Base-by-base conservation (phyloP, 92 coral and sea anemone species). In the Scolanthus callimorphus region DNA sequence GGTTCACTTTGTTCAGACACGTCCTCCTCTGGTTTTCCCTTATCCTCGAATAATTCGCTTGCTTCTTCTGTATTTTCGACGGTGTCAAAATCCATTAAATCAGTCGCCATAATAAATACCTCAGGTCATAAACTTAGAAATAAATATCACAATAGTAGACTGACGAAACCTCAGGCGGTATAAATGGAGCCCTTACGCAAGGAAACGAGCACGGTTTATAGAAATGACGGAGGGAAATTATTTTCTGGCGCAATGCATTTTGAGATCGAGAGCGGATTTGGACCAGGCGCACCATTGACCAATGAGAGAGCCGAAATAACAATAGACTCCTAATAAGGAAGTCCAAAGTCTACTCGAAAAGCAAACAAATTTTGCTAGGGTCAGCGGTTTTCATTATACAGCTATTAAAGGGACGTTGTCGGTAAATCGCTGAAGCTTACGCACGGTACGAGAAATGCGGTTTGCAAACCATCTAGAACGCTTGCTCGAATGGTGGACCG, bases 201-300 rank as follows among this genome's bases (percentile, higher is more conserved):
- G 65, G 62, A 27, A 26, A 39, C 50, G 24, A 68, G 31, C 48
- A 17, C 0, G 12, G 65, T 29, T 68, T 68, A 54, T 54, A 54
- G 58, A 54, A 57, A 61, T 27, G 75, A 68, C 54, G 75, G n/a
- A 38, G 56, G 57, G 0, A 43, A 55, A 44, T 55, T 68, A 43
- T 68, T 55, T 57, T 54, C 64, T 46, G 48, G 75, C 75, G 75
- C 75, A 68, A 68, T 66, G 41, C 73, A 52, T 56, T 68, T 68
- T 57, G 75, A 68, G 65, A 62, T 51, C 41, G 20, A 49, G 58
- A 55, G 52, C 52, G n/a, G 75, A 78, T 78, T 69, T 78, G 70
- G 70, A 49, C 60, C 39, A 70, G 70, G 73, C 69, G 26, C 31
- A 19, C 34, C 11, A 29, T 25, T 68, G 43, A 6, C 85, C 85